Evolutionary conservation across 2,888 invertebrate genomes (phyloP).

Genomic region (Scelioninae gen. 2): DNA sequence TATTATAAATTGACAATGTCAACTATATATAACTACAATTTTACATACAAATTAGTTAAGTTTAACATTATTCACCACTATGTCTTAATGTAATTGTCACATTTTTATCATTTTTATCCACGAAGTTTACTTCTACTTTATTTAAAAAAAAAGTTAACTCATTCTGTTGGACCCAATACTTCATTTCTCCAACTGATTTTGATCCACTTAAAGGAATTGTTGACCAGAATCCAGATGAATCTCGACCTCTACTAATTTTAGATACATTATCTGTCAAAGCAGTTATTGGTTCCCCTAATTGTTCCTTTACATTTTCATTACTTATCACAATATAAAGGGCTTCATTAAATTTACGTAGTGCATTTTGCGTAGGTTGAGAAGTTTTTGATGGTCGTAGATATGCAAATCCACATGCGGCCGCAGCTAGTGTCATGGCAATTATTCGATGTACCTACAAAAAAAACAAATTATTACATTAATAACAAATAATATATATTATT

Average conservation of each 20-base stretch:
- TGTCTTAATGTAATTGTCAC: background rate
- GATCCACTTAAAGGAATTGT: constrained; percentile 82
- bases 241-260: constrained; percentile 71
- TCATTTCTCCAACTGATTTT: constrained; percentile 79
- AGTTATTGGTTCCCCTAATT: constrained; percentile 86
- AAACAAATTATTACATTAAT: too few species aligned
- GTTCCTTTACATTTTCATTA: constrained; percentile 79
- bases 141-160: constrained; percentile 46
- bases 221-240: constrained; percentile 76
- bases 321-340: too few species aligned
- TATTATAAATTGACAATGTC: too few species aligned
- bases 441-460: too few species aligned
- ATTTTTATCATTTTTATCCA: constrained; percentile 62
- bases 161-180: constrained; percentile 54
- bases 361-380: too few species aligned
- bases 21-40: too few species aligned
- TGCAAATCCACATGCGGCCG: too few species aligned
- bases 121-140: constrained; percentile 65
- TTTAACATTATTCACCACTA: background rate
- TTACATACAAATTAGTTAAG: too few species aligned
- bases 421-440: too few species aligned
- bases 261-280: constrained; percentile 76
- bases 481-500: too few species aligned
- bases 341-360: too few species aligned
- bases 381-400: too few species aligned